Evolutionary conservation across 2,888 invertebrate genomes (phyloP), one percentile per base, ranked within the genome.

Genomic region (Drosophila anomalipes): DNA sequence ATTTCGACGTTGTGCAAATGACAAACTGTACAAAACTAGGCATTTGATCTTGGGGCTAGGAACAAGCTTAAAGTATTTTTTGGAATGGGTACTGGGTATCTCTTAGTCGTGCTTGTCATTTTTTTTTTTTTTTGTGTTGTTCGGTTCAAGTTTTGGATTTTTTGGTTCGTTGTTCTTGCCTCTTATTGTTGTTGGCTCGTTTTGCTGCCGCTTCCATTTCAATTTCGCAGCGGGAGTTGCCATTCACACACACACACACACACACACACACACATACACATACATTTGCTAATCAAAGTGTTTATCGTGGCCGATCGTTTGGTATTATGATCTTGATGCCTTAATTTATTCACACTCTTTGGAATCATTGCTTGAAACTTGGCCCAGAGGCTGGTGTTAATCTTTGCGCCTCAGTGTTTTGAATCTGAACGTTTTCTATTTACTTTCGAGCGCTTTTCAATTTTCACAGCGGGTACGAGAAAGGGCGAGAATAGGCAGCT

Each of bases 311-410:
- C 69, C 81, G 89, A 86, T 87, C 88, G 81, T 82, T 89, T 89
- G 86, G 89, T 87, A 89, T 87, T 87, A 87, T 85, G 81, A 87
- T 82, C 86, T 89, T 87, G 91, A 91, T 86, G 83, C 89, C 87
- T 90, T 91, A 91, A 91, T 92, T 91, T 91, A 91, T 91, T 92
- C 92, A 91, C 91, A 91, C 89, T 90, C 82, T 75, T 61, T 71
- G 66, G 60, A 64, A 53, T 51, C 52, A 44, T 58, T 58, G 67
- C 39, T 47, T 28, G 64, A 35, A 33, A 10, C 35, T 39, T 59
- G 65, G 54, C 51, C 56, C 62, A 62, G 62, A 35, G 70, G 70
- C 60, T 80, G 75, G 87, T 89, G 80, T 84, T 81, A 86, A 88
- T 88, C 86, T 82, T 82, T 91, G 77, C 83, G 83, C 82, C 77